Evolutionary conservation across 2,113 vertebrate species (phyloP), one percentile per base, ranked within the genome.

Genomic region (Sarotherodon lohbergeri): DNA sequence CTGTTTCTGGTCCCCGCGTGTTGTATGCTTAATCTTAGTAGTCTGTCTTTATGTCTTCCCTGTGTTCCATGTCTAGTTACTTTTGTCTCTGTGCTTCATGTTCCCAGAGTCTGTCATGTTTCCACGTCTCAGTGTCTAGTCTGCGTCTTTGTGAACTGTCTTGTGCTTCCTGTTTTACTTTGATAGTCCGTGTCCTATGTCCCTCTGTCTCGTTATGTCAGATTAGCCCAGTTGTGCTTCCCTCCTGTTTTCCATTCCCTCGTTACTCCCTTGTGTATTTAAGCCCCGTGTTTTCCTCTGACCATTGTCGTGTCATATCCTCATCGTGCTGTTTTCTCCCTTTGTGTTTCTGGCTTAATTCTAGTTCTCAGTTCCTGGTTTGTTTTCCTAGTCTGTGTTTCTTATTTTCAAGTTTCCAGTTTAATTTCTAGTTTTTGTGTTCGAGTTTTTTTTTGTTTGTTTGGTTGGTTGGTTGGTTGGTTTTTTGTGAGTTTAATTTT

Each of bases 221-320:
- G 17, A 63, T 63, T 63, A 63, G 1, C 59, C 59, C 59, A 63
- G 59, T 9, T 36, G 0, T 36, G 59, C 29, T 36, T 63, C 32
- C 59, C 32, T 63, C 59, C 59, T 63, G 1, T 1, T 63, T 34
- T 0, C 29, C 59, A 63, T 63, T 63, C 59, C 59, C 29, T 34
- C 9, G 0, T 63, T 63, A 63, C 16, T 63, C 59, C 32, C 9
- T 63, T 36, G 17, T 63, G 59, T 63, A 36, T 63, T 63, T 36
- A 63, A 63, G 17, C 59, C 16, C 16, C 2, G 1, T 36, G 32
- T 63, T 63, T 63, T 36, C 59, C 36, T 39, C 36, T 39, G 8
- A 9, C 9, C 8, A 0, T 39, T 36, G 34, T 9, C 36, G 1
- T 1, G 36, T 39, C 36, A 1, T 4, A 11, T 36, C 4, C 32